These are phyloP conservation scores for Elanus axillaris DNA, from an alignment of 2,113 vertebrate genomes.

Conservation along the genomic window DNA sequence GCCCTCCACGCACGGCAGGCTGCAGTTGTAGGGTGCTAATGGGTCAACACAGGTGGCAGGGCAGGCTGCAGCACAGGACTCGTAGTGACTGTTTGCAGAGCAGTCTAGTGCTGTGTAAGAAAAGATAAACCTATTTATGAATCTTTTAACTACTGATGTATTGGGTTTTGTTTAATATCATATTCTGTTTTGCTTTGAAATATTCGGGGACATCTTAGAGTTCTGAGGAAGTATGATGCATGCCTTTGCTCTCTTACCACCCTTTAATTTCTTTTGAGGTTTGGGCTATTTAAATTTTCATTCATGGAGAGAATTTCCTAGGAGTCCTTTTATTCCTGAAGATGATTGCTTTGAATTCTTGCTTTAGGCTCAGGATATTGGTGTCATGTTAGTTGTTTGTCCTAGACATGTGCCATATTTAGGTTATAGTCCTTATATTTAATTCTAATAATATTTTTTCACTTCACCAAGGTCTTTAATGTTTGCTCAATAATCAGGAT, in stretches of 20 bases:
- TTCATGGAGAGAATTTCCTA: background rate
- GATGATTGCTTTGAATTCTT: background rate
- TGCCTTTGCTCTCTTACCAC: fast-evolving
- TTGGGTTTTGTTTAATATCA: fast-evolving
- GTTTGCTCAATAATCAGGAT: background rate
- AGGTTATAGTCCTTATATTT: background rate
- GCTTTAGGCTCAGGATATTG: fast-evolving
- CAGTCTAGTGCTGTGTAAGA: conserved; percentile 28
- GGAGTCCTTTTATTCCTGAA: fast-evolving
- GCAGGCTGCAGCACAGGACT: conserved; percentile 34
- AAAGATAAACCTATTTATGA: background rate
- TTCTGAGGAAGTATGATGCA: background rate
- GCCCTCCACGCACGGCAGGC: background rate
- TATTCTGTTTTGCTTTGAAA: background rate
- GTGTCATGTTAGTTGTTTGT: background rate
- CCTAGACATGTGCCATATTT: fast-evolving
- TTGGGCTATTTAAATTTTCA: background rate
- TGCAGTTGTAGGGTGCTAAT: background rate
- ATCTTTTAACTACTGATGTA: fast-evolving
- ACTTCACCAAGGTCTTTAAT: background rate
- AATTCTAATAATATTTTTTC: background rate
- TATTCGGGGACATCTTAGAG: fast-evolving
- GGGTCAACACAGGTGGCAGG: conserved; percentile 54
- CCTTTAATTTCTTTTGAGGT: background rate
- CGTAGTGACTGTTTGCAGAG: conserved; percentile 18